These are phyloP conservation scores for Schizotus pectinicornis DNA, from an alignment of 2,888 invertebrate genomes.

Conservation along the genomic window DNA sequence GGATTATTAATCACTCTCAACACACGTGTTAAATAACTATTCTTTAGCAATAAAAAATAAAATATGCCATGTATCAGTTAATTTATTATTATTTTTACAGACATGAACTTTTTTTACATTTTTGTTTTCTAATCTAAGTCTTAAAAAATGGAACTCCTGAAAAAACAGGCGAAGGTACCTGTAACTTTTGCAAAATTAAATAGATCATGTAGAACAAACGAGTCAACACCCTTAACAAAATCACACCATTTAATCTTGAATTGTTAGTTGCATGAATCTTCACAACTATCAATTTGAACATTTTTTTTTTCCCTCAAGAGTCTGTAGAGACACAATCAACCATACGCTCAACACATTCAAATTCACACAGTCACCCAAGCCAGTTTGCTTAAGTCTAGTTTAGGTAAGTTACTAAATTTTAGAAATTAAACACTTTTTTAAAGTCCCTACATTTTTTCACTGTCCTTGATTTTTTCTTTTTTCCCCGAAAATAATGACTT, in stretches of 20 bases:
- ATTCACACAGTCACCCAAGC: conserved; percentile 12
- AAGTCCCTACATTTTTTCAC: conserved; percentile 27
- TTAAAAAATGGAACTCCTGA: conserved; percentile 45
- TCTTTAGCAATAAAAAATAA: conserved; percentile 9
- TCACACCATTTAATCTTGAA: conserved; percentile 1
- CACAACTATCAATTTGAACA: not conserved
- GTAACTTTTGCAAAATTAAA: conserved; percentile 47
- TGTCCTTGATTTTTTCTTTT: conserved; percentile 27
- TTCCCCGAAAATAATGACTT: conserved; percentile 29
- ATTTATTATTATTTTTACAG: conserved; percentile 29
- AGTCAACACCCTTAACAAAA: conserved; percentile 22
- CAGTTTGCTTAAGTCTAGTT: conserved; percentile 11
- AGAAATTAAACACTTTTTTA: conserved; percentile 16
- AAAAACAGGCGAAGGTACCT: conserved; percentile 52
- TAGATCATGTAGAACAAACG: conserved; percentile 23
- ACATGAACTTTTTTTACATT: conserved; percentile 33
- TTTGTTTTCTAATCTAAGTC: conserved; percentile 27
- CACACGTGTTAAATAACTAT: too few relatives aligned
- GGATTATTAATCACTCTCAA: too few relatives aligned
- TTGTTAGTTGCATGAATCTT: conserved; percentile 5
- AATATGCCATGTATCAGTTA: conserved; percentile 9
- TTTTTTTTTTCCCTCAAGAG: conserved; percentile 3
- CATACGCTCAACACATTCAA: conserved; percentile 11
- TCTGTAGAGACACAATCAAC: not conserved
- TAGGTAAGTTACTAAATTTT: conserved; percentile 2